Conservation (phyloP, 2,888 invertebrate species). For the Agrochola lota region DNA sequence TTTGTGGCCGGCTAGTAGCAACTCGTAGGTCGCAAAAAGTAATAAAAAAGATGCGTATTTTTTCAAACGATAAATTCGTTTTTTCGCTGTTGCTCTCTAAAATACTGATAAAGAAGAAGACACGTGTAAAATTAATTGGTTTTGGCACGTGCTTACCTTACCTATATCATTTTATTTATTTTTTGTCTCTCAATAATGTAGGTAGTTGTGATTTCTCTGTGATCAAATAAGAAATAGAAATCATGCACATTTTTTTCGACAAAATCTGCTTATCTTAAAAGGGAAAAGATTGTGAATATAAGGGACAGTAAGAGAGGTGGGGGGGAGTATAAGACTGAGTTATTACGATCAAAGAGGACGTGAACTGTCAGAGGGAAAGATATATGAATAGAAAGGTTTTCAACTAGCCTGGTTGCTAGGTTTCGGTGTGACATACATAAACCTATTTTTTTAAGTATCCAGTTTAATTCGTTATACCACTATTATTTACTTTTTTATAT, state of each 20-base stretch:
- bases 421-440: too few species aligned
- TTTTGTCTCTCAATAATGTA: neutral
- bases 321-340: slow-evolving; percentile 47
- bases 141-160: neutral
- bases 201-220: neutral
- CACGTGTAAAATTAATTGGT: slow-evolving; percentile 8
- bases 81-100: neutral
- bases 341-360: slow-evolving; percentile 56
- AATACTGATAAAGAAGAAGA: neutral
- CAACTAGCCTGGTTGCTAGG: neutral
- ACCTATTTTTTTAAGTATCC: neutral
- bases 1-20: neutral
- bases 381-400: slow-evolving; percentile 41
- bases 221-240: neutral
- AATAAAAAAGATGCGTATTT: neutral
- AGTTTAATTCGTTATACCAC: neutral
- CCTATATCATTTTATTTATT: neutral
- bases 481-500: neutral
- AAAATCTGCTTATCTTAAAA: slow-evolving; percentile 37
- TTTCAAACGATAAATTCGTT: neutral
- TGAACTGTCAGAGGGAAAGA: slow-evolving; percentile 44
- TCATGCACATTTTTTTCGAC: neutral
- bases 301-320: slow-evolving; percentile 5
- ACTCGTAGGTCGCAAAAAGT: neutral
- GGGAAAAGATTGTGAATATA: slow-evolving; percentile 41